Evolutionary conservation across 64 coral and sea anemone genomes (phyloP).

Genomic region (Porites australiensis): DNA sequence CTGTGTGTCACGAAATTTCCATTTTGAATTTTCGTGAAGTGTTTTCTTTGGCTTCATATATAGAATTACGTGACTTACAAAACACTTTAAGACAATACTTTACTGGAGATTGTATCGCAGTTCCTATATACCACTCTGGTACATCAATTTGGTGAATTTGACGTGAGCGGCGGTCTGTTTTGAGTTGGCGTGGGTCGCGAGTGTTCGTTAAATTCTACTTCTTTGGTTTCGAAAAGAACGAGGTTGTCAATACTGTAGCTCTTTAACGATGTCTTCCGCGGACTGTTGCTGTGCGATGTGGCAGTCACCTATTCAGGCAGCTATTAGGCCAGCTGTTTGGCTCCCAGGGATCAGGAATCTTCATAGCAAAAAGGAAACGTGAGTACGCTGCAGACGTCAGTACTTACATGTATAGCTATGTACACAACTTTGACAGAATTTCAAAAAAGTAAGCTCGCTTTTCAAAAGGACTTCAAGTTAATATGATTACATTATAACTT

Average conservation of each 20-base stretch:
- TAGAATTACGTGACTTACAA: not conserved
- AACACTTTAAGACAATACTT: not conserved
- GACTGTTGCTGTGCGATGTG: conserved; percentile 95
- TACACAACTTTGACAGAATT: too few species aligned
- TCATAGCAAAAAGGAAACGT: conserved; percentile 90
- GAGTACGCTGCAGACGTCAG: not conserved
- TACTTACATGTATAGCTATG: too few species aligned
- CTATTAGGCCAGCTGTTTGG: conserved; percentile 91
- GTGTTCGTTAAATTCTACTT: not conserved
- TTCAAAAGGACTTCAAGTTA: too few species aligned
- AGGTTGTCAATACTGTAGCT: not conserved
- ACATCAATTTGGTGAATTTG: not conserved
- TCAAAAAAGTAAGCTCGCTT: too few species aligned
- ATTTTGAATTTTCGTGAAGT: not conserved
- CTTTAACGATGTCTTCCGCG: conserved; percentile 74
- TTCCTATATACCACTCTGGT: not conserved
- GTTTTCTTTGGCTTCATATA: not conserved
- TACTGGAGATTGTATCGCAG: not conserved
- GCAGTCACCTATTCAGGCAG: conserved; percentile 91
- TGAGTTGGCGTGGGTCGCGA: not conserved
- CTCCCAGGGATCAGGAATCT: conserved; percentile 86
- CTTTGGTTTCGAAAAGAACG: not conserved
- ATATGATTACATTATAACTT: too few species aligned
- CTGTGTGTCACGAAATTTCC: not conserved
- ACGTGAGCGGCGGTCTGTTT: not conserved